phyloP scores from a whole-genome alignment of 2,888 invertebrate species.

The Platycnemis pennipes region DNA sequence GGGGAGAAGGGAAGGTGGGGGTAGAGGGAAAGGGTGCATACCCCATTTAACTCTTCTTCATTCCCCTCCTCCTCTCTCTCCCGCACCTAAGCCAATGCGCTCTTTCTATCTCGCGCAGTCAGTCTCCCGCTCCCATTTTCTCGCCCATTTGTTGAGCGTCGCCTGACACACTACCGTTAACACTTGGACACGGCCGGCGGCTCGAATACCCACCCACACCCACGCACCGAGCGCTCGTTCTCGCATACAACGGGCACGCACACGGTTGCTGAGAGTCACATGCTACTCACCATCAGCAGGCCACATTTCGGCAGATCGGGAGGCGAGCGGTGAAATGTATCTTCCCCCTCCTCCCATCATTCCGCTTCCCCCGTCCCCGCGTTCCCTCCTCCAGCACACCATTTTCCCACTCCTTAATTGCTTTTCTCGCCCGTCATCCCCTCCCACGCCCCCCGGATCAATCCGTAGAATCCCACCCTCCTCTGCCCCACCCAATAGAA shows the following conservation, averaged over 20 bases:
- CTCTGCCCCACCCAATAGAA: neutral
- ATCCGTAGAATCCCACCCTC: neutral
- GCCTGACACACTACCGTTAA: conserved; percentile 56
- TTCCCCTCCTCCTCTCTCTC: too few species aligned
- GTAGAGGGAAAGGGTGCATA: too few species aligned
- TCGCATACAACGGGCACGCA: neutral
- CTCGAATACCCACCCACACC: neutral
- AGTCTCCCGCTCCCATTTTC: neutral
- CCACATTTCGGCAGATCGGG: neutral
- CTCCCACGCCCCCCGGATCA: neutral
- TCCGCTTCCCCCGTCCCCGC: neutral
- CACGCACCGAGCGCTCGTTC: neutral
- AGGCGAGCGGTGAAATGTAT: neutral
- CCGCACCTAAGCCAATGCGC: neutral
- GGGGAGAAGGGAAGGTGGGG: too few species aligned
- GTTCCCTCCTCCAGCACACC: neutral
- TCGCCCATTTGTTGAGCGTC: conserved; percentile 57
- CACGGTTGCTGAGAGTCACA: neutral
- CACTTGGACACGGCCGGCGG: conserved; percentile 47
- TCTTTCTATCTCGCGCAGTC: neutral
- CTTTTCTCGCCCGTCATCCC: conserved; percentile 40
- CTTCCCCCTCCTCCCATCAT: neutral
- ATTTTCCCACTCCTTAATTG: conserved; percentile 53
- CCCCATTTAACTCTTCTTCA: too few species aligned
- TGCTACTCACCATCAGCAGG: neutral